phyloP scores from a whole-genome alignment of 2,888 invertebrate genomes.

The Pinctada fucata region DNA sequence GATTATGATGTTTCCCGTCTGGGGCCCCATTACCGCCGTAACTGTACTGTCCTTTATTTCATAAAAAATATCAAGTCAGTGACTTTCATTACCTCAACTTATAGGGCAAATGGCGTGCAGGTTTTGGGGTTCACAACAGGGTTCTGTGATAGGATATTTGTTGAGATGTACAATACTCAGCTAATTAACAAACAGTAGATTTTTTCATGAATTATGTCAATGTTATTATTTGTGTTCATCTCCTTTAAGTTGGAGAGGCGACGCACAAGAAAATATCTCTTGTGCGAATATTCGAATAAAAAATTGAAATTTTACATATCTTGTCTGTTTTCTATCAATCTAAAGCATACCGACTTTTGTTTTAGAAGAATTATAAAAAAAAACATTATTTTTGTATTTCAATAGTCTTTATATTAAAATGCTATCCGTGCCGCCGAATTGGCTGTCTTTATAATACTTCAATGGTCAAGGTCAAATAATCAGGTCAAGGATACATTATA shows the following conservation, averaged over 20 bases:
- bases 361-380: no score
- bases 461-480: no score
- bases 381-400: no score
- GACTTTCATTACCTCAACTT: constrained; percentile 22
- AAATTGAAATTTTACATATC: neutral
- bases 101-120: constrained; percentile 24
- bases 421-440: no score
- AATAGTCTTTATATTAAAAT: no score
- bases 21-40: constrained; percentile 1
- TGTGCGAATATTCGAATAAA: neutral
- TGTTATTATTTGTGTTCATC: constrained; percentile 8
- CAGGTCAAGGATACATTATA: no score
- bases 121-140: constrained; percentile 6
- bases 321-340: no score
- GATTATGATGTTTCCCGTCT: neutral
- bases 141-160: constrained; percentile 35
- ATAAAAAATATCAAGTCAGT: neutral
- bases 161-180: constrained; percentile 23
- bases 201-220: neutral
- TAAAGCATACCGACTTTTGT: no score
- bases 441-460: no score
- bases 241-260: neutral
- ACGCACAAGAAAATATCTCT: constrained; percentile 1
- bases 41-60: constrained; percentile 10
- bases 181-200: neutral